Conservation (phyloP, 2,797 vertebrate species). For the Anguilla marmorata region DNA sequence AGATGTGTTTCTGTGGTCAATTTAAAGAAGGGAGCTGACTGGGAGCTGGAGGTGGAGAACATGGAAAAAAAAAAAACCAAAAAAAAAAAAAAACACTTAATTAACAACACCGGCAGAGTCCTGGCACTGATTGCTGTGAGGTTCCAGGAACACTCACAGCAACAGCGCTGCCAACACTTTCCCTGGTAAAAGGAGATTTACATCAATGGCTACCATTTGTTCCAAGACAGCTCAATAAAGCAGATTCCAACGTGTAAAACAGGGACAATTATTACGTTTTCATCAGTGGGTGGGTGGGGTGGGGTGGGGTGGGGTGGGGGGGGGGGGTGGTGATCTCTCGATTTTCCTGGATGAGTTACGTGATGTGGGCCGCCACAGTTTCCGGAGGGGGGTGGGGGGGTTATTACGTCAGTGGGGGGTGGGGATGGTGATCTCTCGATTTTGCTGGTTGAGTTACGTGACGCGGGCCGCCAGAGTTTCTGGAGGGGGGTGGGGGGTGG, state of each 20-base stretch:
- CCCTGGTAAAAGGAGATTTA: conserved; percentile 4
- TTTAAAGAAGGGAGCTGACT: not conserved
- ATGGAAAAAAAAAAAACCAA: not conserved
- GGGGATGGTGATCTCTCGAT: not conserved
- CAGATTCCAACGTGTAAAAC: not conserved
- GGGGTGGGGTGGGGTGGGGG: no score
- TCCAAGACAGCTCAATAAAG: not conserved
- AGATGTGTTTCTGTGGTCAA: not conserved
- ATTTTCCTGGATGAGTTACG: not conserved
- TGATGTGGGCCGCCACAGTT: not conserved
- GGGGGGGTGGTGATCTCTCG: not conserved
- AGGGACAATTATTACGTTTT: not conserved
- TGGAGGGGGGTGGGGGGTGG: no score
- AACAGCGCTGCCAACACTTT: not conserved
- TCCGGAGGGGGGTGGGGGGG: no score
- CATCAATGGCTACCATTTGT: not conserved
- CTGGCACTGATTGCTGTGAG: not conserved
- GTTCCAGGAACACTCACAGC: not conserved
- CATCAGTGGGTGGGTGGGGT: no score
- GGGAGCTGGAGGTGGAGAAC: not conserved
- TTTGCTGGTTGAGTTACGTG: not conserved
- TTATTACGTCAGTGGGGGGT: no score
- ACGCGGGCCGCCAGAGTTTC: not conserved
- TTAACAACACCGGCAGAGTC: not conserved
- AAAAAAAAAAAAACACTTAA: not conserved